Percentiles rank a stretch among this genome's conserved stretches.
Conservation (phyloP, 2,797 vertebrate species). For the Rhinophrynus dorsalis region DNA sequence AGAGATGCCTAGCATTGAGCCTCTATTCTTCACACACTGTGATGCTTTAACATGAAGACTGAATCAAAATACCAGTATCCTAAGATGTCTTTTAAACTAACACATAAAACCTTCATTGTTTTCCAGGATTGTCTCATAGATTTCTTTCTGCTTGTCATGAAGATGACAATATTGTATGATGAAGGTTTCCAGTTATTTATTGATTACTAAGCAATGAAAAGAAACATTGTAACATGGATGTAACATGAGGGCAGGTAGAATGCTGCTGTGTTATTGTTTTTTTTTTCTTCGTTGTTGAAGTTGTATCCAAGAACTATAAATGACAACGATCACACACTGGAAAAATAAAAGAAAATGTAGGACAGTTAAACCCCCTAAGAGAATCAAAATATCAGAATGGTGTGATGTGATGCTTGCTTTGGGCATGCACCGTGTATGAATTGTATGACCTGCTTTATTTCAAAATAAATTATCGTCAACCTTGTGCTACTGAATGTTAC, state of each 20-base stretch:
- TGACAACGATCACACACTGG: background rate
- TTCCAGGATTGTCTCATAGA: background rate
- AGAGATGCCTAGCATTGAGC: slow-evolving; percentile 21
- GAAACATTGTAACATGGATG: slow-evolving; percentile 2
- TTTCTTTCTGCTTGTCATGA: slow-evolving; percentile 11
- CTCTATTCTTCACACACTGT: slow-evolving; percentile 32
- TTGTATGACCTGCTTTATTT: background rate
- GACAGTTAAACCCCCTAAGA: background rate
- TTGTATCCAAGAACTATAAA: background rate
- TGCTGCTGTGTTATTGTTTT: background rate
- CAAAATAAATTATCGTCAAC: background rate
- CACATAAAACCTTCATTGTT: slow-evolving; percentile 33
- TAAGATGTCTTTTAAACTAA: slow-evolving; percentile 17
- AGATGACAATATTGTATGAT: slow-evolving; percentile 4
- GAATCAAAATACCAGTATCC: slow-evolving; percentile 35
- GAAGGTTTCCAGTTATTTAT: slow-evolving; percentile 15
- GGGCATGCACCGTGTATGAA: background rate
- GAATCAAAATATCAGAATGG: slow-evolving; percentile 1
- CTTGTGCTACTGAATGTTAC: background rate
- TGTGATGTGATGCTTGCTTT: background rate
- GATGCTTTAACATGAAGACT: slow-evolving; percentile 33
- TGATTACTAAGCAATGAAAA: background rate
- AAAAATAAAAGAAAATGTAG: background rate
- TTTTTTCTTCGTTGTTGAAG: too few relatives aligned
- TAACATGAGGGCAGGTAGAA: background rate